Percentiles rank a stretch among this genome's conserved stretches.
Conservation (phyloP, 2,797 vertebrate genomes). For the Pangasius macronema region DNA sequence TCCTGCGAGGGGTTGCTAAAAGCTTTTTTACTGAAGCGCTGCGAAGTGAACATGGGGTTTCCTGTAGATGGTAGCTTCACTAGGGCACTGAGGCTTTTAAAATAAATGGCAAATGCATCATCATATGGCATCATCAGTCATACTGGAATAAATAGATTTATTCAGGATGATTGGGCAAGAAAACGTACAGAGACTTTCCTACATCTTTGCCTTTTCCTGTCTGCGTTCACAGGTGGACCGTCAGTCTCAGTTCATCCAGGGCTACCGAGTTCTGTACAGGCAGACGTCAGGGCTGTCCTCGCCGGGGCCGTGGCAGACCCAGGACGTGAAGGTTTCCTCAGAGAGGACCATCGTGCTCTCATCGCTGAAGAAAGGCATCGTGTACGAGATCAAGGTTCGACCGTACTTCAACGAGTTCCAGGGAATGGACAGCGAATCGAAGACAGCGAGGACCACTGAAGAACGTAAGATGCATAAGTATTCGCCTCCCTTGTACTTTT, state of each 20-base stretch:
- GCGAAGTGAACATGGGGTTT: conserved; percentile 54
- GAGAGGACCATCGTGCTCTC: conserved; percentile 87
- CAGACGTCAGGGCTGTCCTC: conserved; percentile 87
- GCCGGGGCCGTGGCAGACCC: conserved; percentile 85
- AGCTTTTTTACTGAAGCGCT: conserved; percentile 56
- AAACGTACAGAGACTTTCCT: background rate
- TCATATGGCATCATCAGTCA: background rate
- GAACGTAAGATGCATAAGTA: conserved; percentile 79
- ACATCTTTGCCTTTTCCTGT: background rate
- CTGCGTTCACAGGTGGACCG: conserved; percentile 86
- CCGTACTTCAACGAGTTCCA: conserved; percentile 99
- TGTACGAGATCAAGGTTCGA: conserved; percentile 95
- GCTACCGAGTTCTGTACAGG: conserved; percentile 92
- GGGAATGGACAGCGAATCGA: conserved; percentile 96
- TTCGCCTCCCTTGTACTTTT: background rate
- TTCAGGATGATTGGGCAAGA: background rate
- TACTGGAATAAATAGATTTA: background rate
- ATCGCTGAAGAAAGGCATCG: conserved; percentile 89
- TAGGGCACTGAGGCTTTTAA: conserved; percentile 54
- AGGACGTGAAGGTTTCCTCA: conserved; percentile 91
- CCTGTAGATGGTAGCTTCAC: conserved; percentile 64
- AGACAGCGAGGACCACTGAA: conserved; percentile 89
- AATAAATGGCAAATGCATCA: conserved; percentile 4
- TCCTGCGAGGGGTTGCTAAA: conserved; percentile 59
- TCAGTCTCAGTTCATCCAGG: conserved; percentile 98